Conservation (phyloP, 1,140 invertebrate genomes). For the Araneus ventricosus region DNA sequence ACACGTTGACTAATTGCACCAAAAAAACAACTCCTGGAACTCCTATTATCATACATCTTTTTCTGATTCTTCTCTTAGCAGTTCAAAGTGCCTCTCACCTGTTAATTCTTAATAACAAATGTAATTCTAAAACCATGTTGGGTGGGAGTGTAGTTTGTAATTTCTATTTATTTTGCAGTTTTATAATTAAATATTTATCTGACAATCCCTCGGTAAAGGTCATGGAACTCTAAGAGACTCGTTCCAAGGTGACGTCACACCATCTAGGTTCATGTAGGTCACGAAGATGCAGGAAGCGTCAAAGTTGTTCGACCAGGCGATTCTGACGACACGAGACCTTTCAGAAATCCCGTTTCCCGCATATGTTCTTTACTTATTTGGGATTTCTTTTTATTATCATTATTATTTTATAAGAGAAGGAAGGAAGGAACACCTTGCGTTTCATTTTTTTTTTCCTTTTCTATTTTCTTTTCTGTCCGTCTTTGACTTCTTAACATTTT, state of each 20-base stretch:
- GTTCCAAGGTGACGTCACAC: conserved; percentile 56
- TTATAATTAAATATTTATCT: conserved; percentile 55
- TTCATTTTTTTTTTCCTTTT: neutral
- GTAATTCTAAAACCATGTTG: neutral
- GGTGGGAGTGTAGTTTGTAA: neutral
- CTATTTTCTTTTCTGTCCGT: conserved; percentile 10
- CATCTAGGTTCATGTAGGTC: conserved; percentile 67
- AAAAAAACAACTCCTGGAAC: neutral
- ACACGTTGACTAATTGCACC: conserved; percentile 17
- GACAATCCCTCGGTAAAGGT: conserved; percentile 53
- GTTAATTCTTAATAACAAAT: neutral
- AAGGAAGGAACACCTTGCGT: conserved; percentile 22
- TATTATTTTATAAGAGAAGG: conserved; percentile 25
- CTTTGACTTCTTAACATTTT: conserved; percentile 22
- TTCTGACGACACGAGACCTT: conserved; percentile 67
- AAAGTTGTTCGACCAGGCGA: conserved; percentile 69
- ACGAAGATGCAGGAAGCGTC: conserved; percentile 68
- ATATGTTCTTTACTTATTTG: conserved; percentile 45
- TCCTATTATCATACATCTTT: neutral
- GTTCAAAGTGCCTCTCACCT: neutral
- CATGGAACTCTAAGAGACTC: conserved; percentile 60
- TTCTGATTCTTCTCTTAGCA: neutral
- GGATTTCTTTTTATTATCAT: conserved; percentile 1
- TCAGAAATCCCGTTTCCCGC: conserved; percentile 64
- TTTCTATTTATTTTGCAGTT: neutral